Evolutionary conservation across 2,888 invertebrate species (phyloP).

Genomic region (Agrotis ipsilon): DNA sequence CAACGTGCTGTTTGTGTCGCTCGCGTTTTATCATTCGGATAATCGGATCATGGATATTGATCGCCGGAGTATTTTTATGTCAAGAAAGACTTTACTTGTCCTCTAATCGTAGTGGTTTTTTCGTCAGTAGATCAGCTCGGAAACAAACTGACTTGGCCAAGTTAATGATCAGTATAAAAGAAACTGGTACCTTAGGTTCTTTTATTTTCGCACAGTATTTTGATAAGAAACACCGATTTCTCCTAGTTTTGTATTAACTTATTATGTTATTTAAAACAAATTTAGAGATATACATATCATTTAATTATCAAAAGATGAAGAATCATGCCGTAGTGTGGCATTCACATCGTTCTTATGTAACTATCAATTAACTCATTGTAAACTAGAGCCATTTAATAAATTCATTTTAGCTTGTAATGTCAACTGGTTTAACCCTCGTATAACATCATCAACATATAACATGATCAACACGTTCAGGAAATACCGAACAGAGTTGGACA

Average conservation of each 20-base stretch:
- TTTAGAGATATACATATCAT: not conserved
- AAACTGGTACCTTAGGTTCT: not conserved
- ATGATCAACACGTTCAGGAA: constrained; percentile 7
- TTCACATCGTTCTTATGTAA: constrained; percentile 28
- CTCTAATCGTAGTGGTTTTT: not conserved
- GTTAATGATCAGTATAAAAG: not conserved
- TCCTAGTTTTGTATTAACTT: not conserved
- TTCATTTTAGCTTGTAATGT: constrained; percentile 43
- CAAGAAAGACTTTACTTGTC: not conserved
- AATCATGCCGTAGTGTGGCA: not conserved
- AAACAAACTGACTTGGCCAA: not conserved
- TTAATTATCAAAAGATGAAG: not conserved
- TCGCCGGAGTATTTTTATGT: constrained; percentile 9
- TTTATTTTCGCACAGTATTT: not conserved
- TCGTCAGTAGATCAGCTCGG: not conserved
- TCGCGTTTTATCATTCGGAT: constrained; percentile 30
- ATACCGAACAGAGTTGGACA: not conserved
- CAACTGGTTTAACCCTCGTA: constrained; percentile 45
- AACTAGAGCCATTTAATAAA: constrained; percentile 34
- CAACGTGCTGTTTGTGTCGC: constrained; percentile 51
- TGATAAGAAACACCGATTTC: not conserved
- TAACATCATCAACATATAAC: constrained; percentile 28
- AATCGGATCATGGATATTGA: constrained; percentile 44
- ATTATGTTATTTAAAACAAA: not conserved
- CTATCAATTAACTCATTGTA: constrained; percentile 43